phyloP scores from a whole-genome alignment of 2,888 invertebrate genomes.

The Hirtodrosophila confusa region DNA sequence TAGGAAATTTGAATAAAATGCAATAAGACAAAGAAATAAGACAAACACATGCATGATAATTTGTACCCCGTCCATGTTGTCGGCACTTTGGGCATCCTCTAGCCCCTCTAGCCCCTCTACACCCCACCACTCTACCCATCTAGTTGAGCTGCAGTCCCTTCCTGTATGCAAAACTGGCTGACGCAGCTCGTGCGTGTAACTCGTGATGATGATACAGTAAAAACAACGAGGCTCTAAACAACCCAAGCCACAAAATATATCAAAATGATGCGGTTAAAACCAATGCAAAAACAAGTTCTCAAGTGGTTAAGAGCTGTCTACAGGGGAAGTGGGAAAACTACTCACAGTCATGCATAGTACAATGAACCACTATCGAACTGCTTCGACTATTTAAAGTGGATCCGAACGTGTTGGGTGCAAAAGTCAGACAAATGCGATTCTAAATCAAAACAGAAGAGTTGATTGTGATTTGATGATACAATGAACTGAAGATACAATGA shows the following conservation, averaged over 20 bases:
- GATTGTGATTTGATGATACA: slow-evolving; percentile 27
- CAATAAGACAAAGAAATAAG: slow-evolving; percentile 76
- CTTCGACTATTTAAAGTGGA: slow-evolving; percentile 60
- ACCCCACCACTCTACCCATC: not conserved
- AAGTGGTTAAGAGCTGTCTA: slow-evolving; percentile 55
- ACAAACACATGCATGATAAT: slow-evolving; percentile 72
- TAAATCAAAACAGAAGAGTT: slow-evolving; percentile 47
- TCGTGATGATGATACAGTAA: slow-evolving; percentile 69
- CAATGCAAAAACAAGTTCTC: slow-evolving; percentile 70
- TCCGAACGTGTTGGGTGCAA: slow-evolving; percentile 30
- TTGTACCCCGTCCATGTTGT: slow-evolving; percentile 62
- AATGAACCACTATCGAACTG: slow-evolving; percentile 73
- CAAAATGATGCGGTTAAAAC: slow-evolving; percentile 79
- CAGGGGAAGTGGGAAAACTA: not conserved
- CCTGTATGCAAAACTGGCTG: slow-evolving; percentile 58
- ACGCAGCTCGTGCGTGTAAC: slow-evolving; percentile 77
- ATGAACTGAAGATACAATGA: slow-evolving; percentile 12
- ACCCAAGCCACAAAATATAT: slow-evolving; percentile 78
- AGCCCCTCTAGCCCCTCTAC: not conserved
- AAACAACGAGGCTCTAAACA: slow-evolving; percentile 63
- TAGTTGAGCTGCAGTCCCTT: slow-evolving; percentile 11
- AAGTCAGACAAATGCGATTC: slow-evolving; percentile 63
- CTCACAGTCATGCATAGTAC: slow-evolving; percentile 44
- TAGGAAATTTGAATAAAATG: slow-evolving; percentile 81
- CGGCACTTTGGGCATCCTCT: slow-evolving; percentile 62